Percentiles rank a stretch among this genome's conserved stretches.
phyloP scores from a whole-genome alignment of 2,888 invertebrate genomes.

The Melanostoma scalare region DNA sequence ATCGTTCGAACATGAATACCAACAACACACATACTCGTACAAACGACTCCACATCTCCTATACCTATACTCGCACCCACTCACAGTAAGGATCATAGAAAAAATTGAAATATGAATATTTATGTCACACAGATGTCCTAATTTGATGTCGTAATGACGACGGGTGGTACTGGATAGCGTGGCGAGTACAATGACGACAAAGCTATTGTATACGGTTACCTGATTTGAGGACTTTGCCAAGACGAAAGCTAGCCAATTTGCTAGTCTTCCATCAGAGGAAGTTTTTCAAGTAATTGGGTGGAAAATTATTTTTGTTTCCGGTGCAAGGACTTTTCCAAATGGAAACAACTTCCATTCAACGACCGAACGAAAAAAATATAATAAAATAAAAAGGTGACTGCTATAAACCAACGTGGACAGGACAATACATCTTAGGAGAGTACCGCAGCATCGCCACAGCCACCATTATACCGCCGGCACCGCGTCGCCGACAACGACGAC shows the following conservation, averaged over 20 bases:
- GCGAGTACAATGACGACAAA: slow-evolving; percentile 1
- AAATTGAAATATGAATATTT: slow-evolving; percentile 69
- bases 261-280: slow-evolving; percentile 13
- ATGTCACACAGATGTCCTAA: slow-evolving; percentile 65
- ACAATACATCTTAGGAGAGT: slow-evolving; percentile 54
- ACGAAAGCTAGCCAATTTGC: slow-evolving; percentile 55
- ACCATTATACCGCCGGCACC: neutral
- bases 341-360: slow-evolving; percentile 26
- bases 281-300: slow-evolving; percentile 66
- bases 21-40: neutral
- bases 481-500: neutral
- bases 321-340: slow-evolving; percentile 52
- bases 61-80: no score
- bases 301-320: slow-evolving; percentile 68
- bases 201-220: slow-evolving; percentile 28
- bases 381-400: slow-evolving; percentile 50
- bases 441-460: neutral
- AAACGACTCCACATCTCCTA: no score
- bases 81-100: slow-evolving; percentile 11
- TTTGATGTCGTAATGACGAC: slow-evolving; percentile 42
- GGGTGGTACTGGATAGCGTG: neutral
- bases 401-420: slow-evolving; percentile 57
- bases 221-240: slow-evolving; percentile 38
- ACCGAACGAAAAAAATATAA: slow-evolving; percentile 11
- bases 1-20: slow-evolving; percentile 26